Conservation (phyloP, 1,140 invertebrate genomes). For the Leptoteleia sp. region DNA sequence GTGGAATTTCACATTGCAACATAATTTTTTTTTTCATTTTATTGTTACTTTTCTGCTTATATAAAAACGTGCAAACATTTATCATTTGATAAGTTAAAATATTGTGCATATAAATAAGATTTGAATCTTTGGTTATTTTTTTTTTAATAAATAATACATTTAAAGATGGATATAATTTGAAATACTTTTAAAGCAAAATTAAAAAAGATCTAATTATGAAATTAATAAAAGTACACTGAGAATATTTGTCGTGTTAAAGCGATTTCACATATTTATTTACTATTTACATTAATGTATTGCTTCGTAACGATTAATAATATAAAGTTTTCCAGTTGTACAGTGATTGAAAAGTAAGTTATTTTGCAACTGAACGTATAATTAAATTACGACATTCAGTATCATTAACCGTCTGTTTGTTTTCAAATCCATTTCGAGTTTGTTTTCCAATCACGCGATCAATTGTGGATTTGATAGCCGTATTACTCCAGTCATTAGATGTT, state of each 20-base stretch:
- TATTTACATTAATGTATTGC: not conserved
- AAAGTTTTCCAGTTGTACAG: slow-evolving; percentile 6
- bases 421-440: slow-evolving; percentile 4
- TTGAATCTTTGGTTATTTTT: too few species aligned
- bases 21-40: slow-evolving; percentile 16
- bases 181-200: too few species aligned
- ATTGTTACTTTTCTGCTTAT: not conserved
- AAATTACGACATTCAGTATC: slow-evolving; percentile 25
- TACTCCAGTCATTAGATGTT: slow-evolving; percentile 8
- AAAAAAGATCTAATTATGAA: too few species aligned
- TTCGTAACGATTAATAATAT: not conserved
- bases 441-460: slow-evolving; percentile 37
- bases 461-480: slow-evolving; percentile 14
- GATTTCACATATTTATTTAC: too few species aligned
- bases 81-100: too few species aligned
- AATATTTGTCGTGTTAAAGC: too few species aligned
- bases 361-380: slow-evolving; percentile 15
- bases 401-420: slow-evolving; percentile 30
- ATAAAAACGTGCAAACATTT: too few species aligned
- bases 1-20: slow-evolving; percentile 16
- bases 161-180: too few species aligned
- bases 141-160: too few species aligned
- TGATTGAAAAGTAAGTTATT: slow-evolving; percentile 22
- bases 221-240: too few species aligned
- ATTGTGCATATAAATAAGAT: too few species aligned